A percentile compares a stretch with the other conserved stretches of the same genome.
phyloP scores from a whole-genome alignment of 2,113 vertebrate species.

The Siniperca chuatsi region DNA sequence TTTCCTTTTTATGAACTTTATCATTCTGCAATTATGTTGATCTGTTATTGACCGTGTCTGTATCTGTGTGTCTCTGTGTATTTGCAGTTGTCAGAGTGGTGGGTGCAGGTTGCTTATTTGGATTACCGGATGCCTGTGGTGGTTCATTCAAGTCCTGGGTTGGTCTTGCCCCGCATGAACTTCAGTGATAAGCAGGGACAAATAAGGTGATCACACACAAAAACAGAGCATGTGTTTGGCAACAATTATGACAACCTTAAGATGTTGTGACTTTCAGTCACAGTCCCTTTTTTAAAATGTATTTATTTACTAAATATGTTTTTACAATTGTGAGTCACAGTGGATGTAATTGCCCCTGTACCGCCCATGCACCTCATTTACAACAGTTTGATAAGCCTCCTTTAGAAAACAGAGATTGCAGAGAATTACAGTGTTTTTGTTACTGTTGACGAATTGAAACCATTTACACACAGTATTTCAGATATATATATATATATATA shows the following conservation, averaged over 20 bases:
- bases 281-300: not conserved
- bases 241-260: not conserved
- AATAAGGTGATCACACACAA: slow-evolving; percentile 87
- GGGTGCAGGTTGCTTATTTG: slow-evolving; percentile 94
- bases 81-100: slow-evolving; percentile 94
- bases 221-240: not conserved
- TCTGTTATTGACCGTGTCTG: not conserved
- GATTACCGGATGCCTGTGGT: slow-evolving; percentile 94
- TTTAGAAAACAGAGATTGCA: not conserved
- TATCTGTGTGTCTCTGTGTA: slow-evolving; percentile 9
- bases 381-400: not conserved
- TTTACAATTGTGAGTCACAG: not conserved
- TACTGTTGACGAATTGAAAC: not conserved
- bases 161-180: slow-evolving; percentile 91
- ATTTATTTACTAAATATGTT: too few relatives aligned
- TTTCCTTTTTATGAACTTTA: not conserved
- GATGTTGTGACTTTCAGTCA: not conserved
- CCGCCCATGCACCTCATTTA: not conserved
- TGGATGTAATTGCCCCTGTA: not conserved
- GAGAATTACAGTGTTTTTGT: not conserved
- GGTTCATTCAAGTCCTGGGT: slow-evolving; percentile 92
- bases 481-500: too few relatives aligned
- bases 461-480: not conserved
- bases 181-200: slow-evolving; percentile 95
- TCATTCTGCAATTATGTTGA: not conserved